Evolutionary conservation across 2,888 invertebrate genomes (phyloP).

Genomic region (Drosophila subquinaria): DNA sequence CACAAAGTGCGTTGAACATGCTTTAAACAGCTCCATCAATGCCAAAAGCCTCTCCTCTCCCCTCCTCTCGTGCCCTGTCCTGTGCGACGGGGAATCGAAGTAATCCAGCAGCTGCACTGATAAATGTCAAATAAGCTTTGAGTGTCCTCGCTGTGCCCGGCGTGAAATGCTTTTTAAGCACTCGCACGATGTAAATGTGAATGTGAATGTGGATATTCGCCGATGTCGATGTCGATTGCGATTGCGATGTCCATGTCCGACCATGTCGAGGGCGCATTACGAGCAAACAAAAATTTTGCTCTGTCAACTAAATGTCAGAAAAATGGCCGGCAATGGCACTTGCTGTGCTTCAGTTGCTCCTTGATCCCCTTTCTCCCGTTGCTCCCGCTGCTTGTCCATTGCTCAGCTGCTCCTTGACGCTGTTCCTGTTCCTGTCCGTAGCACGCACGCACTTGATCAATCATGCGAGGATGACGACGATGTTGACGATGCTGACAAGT

Average conservation of each 20-base stretch:
- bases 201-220: conserved; percentile 21
- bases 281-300: conserved; percentile 77
- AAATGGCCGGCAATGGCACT: conserved; percentile 67
- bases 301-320: conserved; percentile 81
- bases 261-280: conserved; percentile 68
- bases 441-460: conserved; percentile 79
- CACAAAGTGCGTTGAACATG: conserved; percentile 56
- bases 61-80: not conserved
- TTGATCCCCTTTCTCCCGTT: conserved; percentile 14
- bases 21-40: conserved; percentile 72
- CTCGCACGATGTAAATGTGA: conserved; percentile 65
- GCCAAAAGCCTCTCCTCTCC: conserved; percentile 37
- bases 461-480: conserved; percentile 67
- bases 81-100: conserved; percentile 37
- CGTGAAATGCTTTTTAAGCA: conserved; percentile 77
- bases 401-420: conserved; percentile 49
- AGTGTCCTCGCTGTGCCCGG: conserved; percentile 48
- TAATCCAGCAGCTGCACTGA: conserved; percentile 70
- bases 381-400: conserved; percentile 1
- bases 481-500: conserved; percentile 61
- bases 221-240: conserved; percentile 17
- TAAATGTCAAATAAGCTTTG: conserved; percentile 77
- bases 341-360: conserved; percentile 38
- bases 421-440: conserved; percentile 66
- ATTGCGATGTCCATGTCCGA: conserved; percentile 36